Conservation (phyloP, 2,888 invertebrate species). For the Rugalucina vietnamica region DNA sequence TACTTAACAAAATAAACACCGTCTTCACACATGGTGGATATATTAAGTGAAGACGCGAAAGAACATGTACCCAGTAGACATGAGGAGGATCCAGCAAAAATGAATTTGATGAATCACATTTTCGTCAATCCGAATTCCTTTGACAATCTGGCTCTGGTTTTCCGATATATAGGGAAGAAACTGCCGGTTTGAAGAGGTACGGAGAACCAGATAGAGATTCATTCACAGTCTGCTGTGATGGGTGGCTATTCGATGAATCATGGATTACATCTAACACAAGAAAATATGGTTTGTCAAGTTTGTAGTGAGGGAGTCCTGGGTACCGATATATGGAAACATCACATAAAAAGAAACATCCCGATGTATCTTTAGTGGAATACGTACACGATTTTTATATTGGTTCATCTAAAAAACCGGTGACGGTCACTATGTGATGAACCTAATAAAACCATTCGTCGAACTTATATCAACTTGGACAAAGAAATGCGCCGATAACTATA, state of each 20-base stretch:
- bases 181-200: constrained; percentile 17
- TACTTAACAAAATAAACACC: background rate
- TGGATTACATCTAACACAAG: constrained; percentile 11
- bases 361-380: background rate
- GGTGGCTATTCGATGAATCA: constrained; percentile 19
- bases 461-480: constrained; percentile 3
- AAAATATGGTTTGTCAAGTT: background rate
- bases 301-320: background rate
- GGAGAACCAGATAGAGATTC: constrained; percentile 17
- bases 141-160: constrained; percentile 1
- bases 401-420: constrained; percentile 1
- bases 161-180: constrained; percentile 26
- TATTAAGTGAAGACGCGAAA: background rate
- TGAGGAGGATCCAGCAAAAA: background rate
- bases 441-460: constrained; percentile 2
- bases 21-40: background rate
- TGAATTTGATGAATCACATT: constrained; percentile 5
- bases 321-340: background rate
- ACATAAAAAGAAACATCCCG: background rate
- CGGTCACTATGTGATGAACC: constrained; percentile 31
- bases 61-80: background rate
- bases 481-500: too few relatives aligned
- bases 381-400: constrained; percentile 28
- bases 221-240: constrained; percentile 29
- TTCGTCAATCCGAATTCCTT: constrained; percentile 23